phyloP scores from a whole-genome alignment of 2,888 invertebrate genomes.

The Automeris io region DNA sequence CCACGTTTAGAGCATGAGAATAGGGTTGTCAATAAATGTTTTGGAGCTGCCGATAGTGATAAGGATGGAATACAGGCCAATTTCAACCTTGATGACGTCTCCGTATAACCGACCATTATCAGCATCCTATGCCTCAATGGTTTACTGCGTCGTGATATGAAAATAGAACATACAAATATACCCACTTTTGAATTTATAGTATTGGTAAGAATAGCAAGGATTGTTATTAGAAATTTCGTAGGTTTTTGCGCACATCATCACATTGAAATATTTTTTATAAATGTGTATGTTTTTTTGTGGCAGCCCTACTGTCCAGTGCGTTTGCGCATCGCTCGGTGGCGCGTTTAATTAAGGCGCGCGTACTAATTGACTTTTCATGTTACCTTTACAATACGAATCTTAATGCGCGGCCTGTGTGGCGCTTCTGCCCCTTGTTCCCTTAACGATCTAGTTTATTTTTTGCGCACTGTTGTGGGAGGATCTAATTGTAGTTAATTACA shows the following conservation, averaged over 20 bases:
- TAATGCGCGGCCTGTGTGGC: conserved; percentile 34
- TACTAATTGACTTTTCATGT: conserved; percentile 78
- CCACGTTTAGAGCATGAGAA: background rate
- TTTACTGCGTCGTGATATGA: no score
- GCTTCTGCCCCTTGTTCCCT: conserved; percentile 24
- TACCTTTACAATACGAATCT: conserved; percentile 40
- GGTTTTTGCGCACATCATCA: no score
- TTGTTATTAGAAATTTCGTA: no score
- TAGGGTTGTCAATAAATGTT: background rate
- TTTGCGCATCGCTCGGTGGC: conserved; percentile 55
- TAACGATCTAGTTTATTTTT: conserved; percentile 16
- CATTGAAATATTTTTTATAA: no score
- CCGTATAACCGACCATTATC: no score
- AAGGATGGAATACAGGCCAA: no score
- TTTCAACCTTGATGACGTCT: no score
- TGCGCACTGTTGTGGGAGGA: background rate
- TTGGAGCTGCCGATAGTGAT: no score
- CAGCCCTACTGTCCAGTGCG: conserved; percentile 45
- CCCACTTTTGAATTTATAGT: no score
- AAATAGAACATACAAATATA: no score
- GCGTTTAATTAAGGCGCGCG: conserved; percentile 60
- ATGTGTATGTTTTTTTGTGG: conserved; percentile 30
- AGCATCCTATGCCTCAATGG: no score
- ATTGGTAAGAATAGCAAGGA: no score
- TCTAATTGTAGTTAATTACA: conserved; percentile 1